Percentiles rank a stretch among this genome's conserved stretches.
Evolutionary conservation across 2,113 vertebrate genomes (phyloP).

Genomic region (Petrocephalus zakoni): DNA sequence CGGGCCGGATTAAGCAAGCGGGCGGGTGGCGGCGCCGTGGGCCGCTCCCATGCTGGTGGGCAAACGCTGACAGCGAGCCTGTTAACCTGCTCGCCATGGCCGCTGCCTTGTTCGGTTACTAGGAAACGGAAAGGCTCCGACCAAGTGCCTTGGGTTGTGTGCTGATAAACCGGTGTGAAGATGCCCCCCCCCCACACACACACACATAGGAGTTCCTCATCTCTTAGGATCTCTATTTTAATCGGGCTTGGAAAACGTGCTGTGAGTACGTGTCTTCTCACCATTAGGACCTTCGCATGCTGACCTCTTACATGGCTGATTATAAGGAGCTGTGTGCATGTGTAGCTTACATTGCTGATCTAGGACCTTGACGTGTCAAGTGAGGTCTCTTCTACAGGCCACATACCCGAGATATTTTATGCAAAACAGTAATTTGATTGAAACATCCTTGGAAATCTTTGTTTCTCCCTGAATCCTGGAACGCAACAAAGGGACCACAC

Average conservation of each 20-base stretch:
- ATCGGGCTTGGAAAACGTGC: not conserved
- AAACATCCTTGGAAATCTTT: slow-evolving; percentile 8
- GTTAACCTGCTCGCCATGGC: not conserved
- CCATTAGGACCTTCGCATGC: not conserved
- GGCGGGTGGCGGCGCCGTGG: not conserved
- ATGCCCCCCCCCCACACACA: not conserved
- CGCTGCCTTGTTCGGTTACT: not conserved
- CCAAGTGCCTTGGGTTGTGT: not conserved
- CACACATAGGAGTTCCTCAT: not conserved
- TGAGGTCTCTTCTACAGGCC: not conserved
- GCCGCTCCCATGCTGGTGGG: not conserved
- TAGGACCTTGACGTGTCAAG: not conserved
- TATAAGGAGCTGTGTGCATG: not conserved
- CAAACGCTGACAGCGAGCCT: not conserved
- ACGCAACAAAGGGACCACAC: not conserved
- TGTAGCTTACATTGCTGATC: not conserved
- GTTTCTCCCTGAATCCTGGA: not conserved
- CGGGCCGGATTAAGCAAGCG: not conserved
- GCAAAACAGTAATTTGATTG: not conserved
- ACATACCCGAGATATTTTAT: not conserved
- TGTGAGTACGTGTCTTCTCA: not conserved
- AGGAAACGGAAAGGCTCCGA: not conserved
- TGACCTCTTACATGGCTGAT: not conserved
- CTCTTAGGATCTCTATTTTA: not conserved
- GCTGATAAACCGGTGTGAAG: not conserved